Evolutionary conservation across 37 sponge, comb jelly and placozoan species (phyloP).

Genomic region (Aphrocallistes beatrix): DNA sequence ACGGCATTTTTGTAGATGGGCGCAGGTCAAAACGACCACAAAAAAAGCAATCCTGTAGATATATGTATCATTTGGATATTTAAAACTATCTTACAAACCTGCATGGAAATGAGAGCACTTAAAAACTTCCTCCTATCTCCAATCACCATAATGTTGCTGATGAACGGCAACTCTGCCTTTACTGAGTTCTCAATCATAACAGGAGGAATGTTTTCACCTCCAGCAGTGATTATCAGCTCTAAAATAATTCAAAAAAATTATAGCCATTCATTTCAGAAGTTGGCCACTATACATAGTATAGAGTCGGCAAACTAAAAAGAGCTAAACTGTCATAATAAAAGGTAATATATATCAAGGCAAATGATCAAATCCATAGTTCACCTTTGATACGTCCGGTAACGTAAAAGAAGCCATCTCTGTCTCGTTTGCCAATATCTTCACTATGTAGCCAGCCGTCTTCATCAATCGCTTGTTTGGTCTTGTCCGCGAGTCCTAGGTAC

Average conservation of each 20-base stretch:
- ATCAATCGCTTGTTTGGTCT: conserved; percentile 72
- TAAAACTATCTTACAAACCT: no score
- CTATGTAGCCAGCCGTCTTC: conserved; percentile 83
- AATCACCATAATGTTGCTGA: conserved; percentile 73
- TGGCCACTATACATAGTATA: no score
- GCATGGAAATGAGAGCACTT: conserved; percentile 55
- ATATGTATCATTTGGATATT: no score
- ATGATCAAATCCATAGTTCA: background rate
- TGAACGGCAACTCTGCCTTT: conserved; percentile 47
- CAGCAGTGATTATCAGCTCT: conserved; percentile 77
- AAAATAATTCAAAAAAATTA: background rate
- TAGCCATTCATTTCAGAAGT: no score
- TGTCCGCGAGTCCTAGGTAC: conserved; percentile 69
- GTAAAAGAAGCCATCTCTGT: conserved; percentile 47
- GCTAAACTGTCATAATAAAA: background rate
- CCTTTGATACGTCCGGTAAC: conserved; percentile 65
- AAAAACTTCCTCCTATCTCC: conserved; percentile 66
- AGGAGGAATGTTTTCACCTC: conserved; percentile 77
- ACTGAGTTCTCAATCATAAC: conserved; percentile 53
- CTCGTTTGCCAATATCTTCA: conserved; percentile 72
- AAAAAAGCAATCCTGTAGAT: no score
- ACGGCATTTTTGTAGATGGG: no score
- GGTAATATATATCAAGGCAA: background rate
- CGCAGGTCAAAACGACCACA: no score
- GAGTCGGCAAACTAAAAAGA: no score